Base-by-base conservation (phyloP, 2,113 vertebrate genomes). In the Cryptotis parvus region DNA sequence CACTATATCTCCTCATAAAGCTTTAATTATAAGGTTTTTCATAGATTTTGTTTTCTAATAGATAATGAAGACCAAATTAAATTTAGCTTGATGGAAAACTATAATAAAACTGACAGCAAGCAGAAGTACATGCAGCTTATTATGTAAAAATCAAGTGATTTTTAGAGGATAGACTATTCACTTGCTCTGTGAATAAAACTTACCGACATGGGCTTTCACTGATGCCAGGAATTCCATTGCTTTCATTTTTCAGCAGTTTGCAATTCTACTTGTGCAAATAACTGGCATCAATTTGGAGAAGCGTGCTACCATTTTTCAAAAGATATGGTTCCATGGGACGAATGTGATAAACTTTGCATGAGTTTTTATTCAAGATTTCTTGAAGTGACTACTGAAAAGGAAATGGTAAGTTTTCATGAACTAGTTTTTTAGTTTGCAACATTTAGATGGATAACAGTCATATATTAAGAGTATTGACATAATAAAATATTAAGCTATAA, bases 351-450 rank as follows among this genome's bases (percentile, higher is more conserved):
- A 29, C 16, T 58, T 20, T 82, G 77, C 37, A 26, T 3, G 29
- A 8, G 6, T 31, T 43, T 43, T 58, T 45, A 10, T 11, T 87
- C 45, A 55, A 81, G 11, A 22, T 92, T 92, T 74, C 43, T 92
- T 43, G 87, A 41, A 31, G 24, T 31, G 45, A 33, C 58, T 75
- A 69, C 1, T 43, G 35, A 81, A 92, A 61, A 75, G 70, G 84
- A 82, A 16, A 81, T 87, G 76, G 84, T 76, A 87, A 87, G 31
- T 6, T 74, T 66, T 87, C 6, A 26, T 61, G 77, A 16, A 39
- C 15, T 9, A 29, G 5, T 29, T 6, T 24, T 58, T 58, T 58
- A 24, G 5, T 58, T 58, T 18, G 22, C 6, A 58, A 58, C 24
- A 22, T 58, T 24, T 58, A 58, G 18, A 58, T 58, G 18, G 6